A percentile compares a stretch with the other conserved stretches of the same genome.
These are phyloP conservation scores for Eulemur macaco DNA, from an alignment of 2,113 vertebrate genomes.

Conservation along the genomic window DNA sequence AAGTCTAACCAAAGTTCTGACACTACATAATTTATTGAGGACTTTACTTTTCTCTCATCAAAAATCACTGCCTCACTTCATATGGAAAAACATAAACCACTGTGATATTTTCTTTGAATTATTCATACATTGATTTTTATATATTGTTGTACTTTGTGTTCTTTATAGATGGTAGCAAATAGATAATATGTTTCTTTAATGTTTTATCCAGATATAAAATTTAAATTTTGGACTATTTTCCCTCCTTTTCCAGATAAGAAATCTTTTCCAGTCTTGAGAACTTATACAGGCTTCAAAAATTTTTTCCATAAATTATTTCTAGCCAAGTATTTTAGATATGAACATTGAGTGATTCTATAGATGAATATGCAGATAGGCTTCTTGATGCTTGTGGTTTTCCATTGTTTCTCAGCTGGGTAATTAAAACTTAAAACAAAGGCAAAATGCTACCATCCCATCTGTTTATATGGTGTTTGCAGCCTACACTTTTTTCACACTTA, in stretches of 20 bases:
- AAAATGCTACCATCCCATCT: background rate
- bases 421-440: background rate
- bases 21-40: background rate
- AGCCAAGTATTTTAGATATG: background rate
- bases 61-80: background rate
- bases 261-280: background rate
- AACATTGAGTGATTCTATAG: background rate
- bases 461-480: background rate
- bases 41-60: background rate
- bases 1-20: background rate
- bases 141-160: background rate
- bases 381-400: background rate
- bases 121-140: background rate
- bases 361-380: background rate
- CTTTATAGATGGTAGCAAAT: conserved; percentile 19
- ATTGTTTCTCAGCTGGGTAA: background rate
- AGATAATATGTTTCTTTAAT: background rate
- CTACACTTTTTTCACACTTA: background rate
- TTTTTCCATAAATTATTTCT: background rate
- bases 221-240: background rate
- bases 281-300: background rate
- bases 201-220: background rate
- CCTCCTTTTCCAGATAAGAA: background rate
- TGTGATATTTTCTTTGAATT: conserved; percentile 26
- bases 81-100: background rate